Evolutionary conservation across 2,113 vertebrate genomes (phyloP).

Genomic region (Elephantulus edwardii): DNA sequence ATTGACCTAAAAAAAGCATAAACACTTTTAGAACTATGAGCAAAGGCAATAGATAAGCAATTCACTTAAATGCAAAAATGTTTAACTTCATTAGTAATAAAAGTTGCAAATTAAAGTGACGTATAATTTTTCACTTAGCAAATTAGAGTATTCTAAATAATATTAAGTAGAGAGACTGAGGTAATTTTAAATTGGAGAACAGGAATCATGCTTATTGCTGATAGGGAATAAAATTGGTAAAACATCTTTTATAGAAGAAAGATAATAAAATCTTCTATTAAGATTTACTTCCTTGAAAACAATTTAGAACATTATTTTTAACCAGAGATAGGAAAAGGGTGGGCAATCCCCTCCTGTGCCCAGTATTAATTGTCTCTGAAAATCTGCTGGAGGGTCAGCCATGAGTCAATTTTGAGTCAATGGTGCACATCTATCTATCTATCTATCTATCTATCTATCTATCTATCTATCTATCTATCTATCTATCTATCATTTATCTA

Average conservation of each 20-base stretch:
- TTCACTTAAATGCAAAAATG: neutral
- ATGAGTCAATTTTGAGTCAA: too few relatives aligned
- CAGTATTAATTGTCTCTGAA: too few relatives aligned
- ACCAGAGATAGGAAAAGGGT: too few relatives aligned
- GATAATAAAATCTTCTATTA: too few relatives aligned
- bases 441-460: too few relatives aligned
- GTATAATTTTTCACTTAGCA: neutral
- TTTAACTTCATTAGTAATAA: neutral
- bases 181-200: neutral
- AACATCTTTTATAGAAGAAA: neutral
- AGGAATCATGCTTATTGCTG: neutral
- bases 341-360: too few relatives aligned
- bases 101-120: neutral
- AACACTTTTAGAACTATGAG: neutral
- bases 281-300: too few relatives aligned
- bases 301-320: too few relatives aligned
- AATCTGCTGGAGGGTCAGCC: too few relatives aligned
- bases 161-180: neutral
- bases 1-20: slow-evolving; percentile 13
- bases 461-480: too few relatives aligned
- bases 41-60: neutral
- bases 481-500: too few relatives aligned
- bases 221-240: neutral
- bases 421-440: too few relatives aligned
- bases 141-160: neutral